phyloP scores from a whole-genome alignment of 2,888 invertebrate species.

The Trisateles emortualis region DNA sequence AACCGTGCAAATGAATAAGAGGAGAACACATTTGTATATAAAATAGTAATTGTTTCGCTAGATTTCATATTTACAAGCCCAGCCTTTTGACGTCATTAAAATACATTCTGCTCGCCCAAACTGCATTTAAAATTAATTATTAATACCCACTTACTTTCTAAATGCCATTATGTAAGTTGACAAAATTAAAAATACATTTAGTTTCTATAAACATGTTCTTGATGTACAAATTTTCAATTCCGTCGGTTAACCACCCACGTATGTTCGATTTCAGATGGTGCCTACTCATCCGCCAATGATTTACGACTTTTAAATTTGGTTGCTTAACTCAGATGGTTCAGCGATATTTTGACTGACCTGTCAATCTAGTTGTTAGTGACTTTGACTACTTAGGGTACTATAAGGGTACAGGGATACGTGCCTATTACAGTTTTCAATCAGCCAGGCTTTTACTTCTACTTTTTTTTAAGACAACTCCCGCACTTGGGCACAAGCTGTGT shows the following conservation, averaged over 20 bases:
- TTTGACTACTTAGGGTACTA: too few species aligned
- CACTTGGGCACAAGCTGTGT: too few species aligned
- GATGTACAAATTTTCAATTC: slow-evolving; percentile 45
- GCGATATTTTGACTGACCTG: slow-evolving; percentile 11
- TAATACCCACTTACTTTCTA: too few species aligned
- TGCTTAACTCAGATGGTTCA: slow-evolving; percentile 43
- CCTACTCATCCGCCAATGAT: slow-evolving; percentile 54
- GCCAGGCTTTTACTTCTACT: too few species aligned
- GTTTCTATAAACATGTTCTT: slow-evolving; percentile 2
- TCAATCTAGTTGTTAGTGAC: not conserved
- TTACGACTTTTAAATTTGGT: slow-evolving; percentile 61
- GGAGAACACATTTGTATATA: not conserved
- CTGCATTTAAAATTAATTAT: slow-evolving; percentile 27
- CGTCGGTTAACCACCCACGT: slow-evolving; percentile 59
- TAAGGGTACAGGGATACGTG: too few species aligned
- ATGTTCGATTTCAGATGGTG: slow-evolving; percentile 61
- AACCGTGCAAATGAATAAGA: slow-evolving; percentile 8
- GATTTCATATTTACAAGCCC: not conserved
- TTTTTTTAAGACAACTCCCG: too few species aligned
- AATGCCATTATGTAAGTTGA: slow-evolving; percentile 31
- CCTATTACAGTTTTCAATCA: too few species aligned
- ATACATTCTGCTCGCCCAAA: slow-evolving; percentile 19
- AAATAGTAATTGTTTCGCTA: not conserved
- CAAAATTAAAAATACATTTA: slow-evolving; percentile 27
- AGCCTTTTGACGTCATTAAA: slow-evolving; percentile 6